These are phyloP conservation scores for Zaprionus camerounensis DNA, from an alignment of 1,140 invertebrate genomes.

Conservation along the genomic window DNA sequence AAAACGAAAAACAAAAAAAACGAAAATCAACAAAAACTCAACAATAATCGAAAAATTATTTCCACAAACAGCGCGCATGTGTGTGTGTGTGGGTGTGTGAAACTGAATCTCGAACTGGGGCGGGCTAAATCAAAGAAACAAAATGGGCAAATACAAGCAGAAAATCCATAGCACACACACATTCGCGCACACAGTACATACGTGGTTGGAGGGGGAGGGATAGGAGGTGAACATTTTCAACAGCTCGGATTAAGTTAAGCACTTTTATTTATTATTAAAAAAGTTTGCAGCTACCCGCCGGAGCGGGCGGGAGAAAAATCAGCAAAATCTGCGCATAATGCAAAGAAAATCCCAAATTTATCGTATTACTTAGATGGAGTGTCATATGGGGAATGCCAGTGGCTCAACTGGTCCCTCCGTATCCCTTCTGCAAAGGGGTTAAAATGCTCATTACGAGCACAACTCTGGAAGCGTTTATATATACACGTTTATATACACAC, in stretches of 20 bases:
- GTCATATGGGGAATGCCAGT: constrained; percentile 49
- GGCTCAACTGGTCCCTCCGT: constrained; percentile 11
- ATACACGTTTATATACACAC: not conserved
- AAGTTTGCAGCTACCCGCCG: constrained; percentile 57
- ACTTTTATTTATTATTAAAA: constrained; percentile 83
- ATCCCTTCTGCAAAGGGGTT: constrained; percentile 55
- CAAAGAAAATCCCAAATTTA: constrained; percentile 79
- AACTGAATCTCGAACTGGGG: constrained; percentile 10
- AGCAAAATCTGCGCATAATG: constrained; percentile 78
- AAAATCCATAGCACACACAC: constrained; percentile 49
- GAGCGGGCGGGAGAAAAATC: constrained; percentile 30
- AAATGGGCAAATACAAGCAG: constrained; percentile 63
- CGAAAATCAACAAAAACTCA: constrained; percentile 73
- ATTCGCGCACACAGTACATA: constrained; percentile 6
- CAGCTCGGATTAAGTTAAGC: constrained; percentile 77
- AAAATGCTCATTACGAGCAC: constrained; percentile 68
- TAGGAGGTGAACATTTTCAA: constrained; percentile 42
- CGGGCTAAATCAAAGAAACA: constrained; percentile 75
- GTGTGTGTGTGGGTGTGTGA: constrained; percentile 12
- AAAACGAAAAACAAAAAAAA: constrained; percentile 14
- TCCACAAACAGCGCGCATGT: constrained; percentile 44
- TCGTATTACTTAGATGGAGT: constrained; percentile 78
- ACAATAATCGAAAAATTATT: constrained; percentile 81
- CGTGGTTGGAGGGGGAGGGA: not conserved
- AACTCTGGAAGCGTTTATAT: constrained; percentile 6